Evolutionary conservation across 2,888 invertebrate species (phyloP).

Genomic region (Petrolisthes manimaculis): DNA sequence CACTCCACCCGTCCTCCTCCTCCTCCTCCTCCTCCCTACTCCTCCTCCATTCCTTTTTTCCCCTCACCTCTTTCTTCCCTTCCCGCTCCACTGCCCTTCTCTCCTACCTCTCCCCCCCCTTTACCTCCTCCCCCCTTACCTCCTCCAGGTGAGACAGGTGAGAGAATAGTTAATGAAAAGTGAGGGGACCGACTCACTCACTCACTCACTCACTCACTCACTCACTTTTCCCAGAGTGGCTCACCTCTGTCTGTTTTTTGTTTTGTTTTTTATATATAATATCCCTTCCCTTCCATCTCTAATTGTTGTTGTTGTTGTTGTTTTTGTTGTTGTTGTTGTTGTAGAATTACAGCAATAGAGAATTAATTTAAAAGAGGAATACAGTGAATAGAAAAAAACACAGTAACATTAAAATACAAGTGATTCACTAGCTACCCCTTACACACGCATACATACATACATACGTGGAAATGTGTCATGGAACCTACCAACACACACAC

Average conservation of each 20-base stretch:
- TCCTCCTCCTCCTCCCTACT: neutral
- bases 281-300: neutral
- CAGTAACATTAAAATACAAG: too few relatives aligned
- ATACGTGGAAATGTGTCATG: too few relatives aligned
- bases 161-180: conserved; percentile 4
- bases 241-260: too few relatives aligned
- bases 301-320: neutral
- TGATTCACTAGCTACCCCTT: too few relatives aligned
- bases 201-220: neutral
- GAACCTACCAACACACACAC: too few relatives aligned
- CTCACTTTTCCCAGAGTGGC: too few relatives aligned
- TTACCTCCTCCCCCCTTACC: neutral
- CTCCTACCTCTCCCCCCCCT: neutral
- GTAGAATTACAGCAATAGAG: neutral
- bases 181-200: neutral
- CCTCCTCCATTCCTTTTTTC: neutral
- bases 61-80: neutral
- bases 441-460: too few relatives aligned
- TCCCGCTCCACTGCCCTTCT: neutral
- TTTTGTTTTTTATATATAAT: too few relatives aligned
- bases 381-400: too few relatives aligned
- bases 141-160: neutral
- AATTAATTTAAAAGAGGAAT: neutral
- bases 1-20: neutral
- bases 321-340: neutral